Conservation (phyloP, 2,797 vertebrate species). For the Decapterus maruadsi region DNA sequence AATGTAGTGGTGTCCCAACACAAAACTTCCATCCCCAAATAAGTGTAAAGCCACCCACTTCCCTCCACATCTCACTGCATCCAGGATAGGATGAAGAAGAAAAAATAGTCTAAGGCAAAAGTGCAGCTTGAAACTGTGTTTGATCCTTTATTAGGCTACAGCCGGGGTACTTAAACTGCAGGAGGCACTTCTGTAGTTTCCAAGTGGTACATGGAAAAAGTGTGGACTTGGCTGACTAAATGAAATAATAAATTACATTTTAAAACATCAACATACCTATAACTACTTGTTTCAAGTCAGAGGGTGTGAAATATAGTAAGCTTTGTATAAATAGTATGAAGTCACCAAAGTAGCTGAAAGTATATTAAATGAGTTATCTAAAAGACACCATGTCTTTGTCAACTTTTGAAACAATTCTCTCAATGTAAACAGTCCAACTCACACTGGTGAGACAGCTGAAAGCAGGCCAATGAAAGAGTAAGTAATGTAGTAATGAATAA, state of each 20-base stretch:
- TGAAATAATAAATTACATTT: background rate
- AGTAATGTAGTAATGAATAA: no score
- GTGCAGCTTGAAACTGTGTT: background rate
- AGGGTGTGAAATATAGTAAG: background rate
- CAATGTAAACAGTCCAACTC: background rate
- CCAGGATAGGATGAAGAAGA: background rate
- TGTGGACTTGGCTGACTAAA: background rate
- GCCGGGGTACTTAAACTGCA: background rate
- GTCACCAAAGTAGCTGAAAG: background rate
- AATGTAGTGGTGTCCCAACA: constrained; percentile 17
- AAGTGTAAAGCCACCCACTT: background rate
- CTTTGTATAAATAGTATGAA: background rate
- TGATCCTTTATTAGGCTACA: no score
- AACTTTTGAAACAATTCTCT: no score
- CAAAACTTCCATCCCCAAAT: constrained; percentile 10
- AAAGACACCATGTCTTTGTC: background rate
- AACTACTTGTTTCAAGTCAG: background rate
- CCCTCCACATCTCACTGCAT: background rate
- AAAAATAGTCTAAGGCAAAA: background rate
- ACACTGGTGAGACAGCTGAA: background rate
- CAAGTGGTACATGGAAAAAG: background rate
- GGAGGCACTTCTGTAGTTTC: background rate
- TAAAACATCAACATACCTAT: background rate
- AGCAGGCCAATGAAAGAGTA: background rate
- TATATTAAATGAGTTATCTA: background rate